A percentile compares a stretch with the other conserved stretches of the same genome.
Conservation (phyloP, 2,113 vertebrate genomes). For the Motacilla alba region DNA sequence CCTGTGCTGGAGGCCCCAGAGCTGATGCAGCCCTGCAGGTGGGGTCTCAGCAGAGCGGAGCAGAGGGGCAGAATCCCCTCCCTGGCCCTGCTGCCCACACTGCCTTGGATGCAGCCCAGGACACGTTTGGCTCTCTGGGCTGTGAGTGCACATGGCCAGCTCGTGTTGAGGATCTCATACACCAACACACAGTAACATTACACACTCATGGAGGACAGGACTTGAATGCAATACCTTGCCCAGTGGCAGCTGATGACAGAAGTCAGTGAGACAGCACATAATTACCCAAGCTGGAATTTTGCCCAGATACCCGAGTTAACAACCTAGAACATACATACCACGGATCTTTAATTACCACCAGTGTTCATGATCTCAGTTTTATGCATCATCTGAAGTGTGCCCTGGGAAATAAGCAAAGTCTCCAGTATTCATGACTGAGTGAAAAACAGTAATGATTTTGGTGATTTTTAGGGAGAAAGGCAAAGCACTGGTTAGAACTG, state of each 20-base stretch:
- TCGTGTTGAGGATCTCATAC: neutral
- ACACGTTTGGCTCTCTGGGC: neutral
- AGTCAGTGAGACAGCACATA: neutral
- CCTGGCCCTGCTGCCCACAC: neutral
- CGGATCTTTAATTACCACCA: conserved; percentile 5
- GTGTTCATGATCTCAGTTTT: neutral
- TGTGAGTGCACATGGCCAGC: neutral
- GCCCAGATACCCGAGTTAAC: conserved; percentile 13
- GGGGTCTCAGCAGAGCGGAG: neutral
- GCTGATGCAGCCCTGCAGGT: neutral
- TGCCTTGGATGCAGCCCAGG: neutral
- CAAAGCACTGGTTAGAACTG: neutral
- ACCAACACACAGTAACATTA: neutral
- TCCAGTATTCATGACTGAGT: fast-evolving
- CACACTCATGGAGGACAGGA: neutral
- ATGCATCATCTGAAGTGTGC: neutral
- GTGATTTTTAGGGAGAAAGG: neutral
- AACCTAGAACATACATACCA: conserved; percentile 2
- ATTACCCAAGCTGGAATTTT: conserved; percentile 23
- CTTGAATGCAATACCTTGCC: neutral
- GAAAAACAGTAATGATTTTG: neutral
- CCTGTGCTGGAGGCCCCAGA: neutral
- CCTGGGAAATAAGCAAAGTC: neutral
- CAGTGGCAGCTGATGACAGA: neutral
- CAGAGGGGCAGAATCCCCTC: neutral